Conservation (phyloP, 2,113 vertebrate species). For the Vombatus ursinus region DNA sequence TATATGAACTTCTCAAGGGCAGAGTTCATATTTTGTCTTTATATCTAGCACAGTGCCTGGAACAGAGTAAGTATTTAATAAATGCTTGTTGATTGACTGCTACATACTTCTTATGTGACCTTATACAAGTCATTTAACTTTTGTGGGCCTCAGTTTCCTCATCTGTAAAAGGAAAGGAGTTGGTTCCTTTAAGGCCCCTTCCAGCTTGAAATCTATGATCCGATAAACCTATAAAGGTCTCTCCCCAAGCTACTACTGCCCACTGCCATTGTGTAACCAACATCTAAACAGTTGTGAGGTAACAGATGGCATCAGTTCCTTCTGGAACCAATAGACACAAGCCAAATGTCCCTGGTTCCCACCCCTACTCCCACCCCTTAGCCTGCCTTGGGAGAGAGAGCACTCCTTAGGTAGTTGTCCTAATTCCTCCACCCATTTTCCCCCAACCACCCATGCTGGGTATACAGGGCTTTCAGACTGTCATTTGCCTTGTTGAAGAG, state of each 20-base stretch:
- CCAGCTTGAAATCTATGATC: neutral
- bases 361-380: too few relatives aligned
- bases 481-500: constrained; percentile 50
- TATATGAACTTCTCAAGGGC: neutral
- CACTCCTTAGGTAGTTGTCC: neutral
- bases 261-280: neutral
- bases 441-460: constrained; percentile 1
- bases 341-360: neutral
- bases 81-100: neutral
- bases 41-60: neutral
- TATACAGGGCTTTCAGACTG: constrained; percentile 20
- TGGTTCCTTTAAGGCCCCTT: neutral
- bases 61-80: neutral
- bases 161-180: neutral
- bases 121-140: neutral
- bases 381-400: neutral
- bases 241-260: neutral
- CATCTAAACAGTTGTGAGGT: neutral
- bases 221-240: neutral
- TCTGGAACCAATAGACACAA: neutral
- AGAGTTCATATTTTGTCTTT: neutral
- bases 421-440: neutral
- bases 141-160: neutral
- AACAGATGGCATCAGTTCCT: neutral
- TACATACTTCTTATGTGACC: neutral